Evolutionary conservation across 2,797 vertebrate species (phyloP).

Genomic region (Capromys pilorides): DNA sequence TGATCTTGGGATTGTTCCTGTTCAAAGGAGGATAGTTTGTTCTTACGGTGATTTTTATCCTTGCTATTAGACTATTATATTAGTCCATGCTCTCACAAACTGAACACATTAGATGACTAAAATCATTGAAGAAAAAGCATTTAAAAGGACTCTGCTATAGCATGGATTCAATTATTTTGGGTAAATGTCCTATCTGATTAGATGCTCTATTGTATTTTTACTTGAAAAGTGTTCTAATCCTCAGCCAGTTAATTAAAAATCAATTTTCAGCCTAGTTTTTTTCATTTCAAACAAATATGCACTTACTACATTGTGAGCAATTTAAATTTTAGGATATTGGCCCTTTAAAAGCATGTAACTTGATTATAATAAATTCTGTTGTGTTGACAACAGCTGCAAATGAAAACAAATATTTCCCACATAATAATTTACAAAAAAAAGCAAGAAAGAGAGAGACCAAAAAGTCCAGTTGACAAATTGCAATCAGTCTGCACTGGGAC

Average conservation of each 20-base stretch:
- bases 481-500: conserved; percentile 58
- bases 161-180: conserved; percentile 73
- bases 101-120: conserved; percentile 30
- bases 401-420: conserved; percentile 69
- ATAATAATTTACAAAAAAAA: conserved; percentile 59
- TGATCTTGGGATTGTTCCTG: neutral
- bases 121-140: conserved; percentile 45
- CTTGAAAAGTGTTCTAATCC: conserved; percentile 71
- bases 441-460: conserved; percentile 63
- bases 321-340: conserved; percentile 64
- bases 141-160: conserved; percentile 58
- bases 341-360: conserved; percentile 56
- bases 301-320: conserved; percentile 61
- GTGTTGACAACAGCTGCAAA: conserved; percentile 62
- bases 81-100: neutral
- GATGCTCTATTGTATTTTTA: conserved; percentile 74
- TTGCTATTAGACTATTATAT: neutral
- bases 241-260: conserved; percentile 76
- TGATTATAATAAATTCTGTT: conserved; percentile 68
- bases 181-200: conserved; percentile 71
- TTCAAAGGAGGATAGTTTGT: neutral
- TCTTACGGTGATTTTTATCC: neutral
- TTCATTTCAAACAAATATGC: conserved; percentile 62
- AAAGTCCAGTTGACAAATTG: conserved; percentile 76
- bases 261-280: conserved; percentile 67